Base-by-base conservation (phyloP, 1,140 invertebrate species). In the Daktulosphaira vitifoliae region DNA sequence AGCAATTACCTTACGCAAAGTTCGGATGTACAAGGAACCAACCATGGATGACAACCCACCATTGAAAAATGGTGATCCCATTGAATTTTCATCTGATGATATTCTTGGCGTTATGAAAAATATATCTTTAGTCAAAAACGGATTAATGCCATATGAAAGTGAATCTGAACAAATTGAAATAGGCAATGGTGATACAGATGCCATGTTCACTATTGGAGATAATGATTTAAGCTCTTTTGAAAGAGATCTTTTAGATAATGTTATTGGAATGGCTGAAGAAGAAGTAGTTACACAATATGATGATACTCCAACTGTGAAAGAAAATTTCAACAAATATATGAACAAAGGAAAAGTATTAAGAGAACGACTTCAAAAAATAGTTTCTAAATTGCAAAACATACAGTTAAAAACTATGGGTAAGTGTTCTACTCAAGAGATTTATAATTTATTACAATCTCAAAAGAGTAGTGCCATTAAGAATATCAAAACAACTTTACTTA, bases 281-380 rank as follows among this genome's bases (percentile, higher is more conserved):
- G 56, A 62, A 62, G 56, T 62, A n/a, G 56, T 62, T n/a, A 62
- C 56, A 46, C 56, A 62, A 62, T 62, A 62, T 15, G 56, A 62
- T 33, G 56, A 62, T 22, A 62, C 56, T 6, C 56, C 56, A n/a
- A 33, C 42, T 9, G 56, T 62, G 1, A 62, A 62, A 62, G 56
- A 62, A 48, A 62, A 62, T 33, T 48, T n/a, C 15, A 20, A 16
- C 16, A 48, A 18, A 33, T 48, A 22, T 46, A 33, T 62, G 42
- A 48, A 48, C 25, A 62, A 62, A 62, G 56, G 56, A 46, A 48
- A 48, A 48, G 29, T 62, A 25, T 62, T 62, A 13, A 62, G n/a
- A n/a, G 42, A 62, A 2, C 39, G 42, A 20, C 39, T 62, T 22
- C 25, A 62, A 62, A 62, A 48, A 48, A 62, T 62, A 20, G 22